Evolutionary conservation across 2,113 vertebrate genomes (phyloP), one percentile per base, ranked within the genome.

Genomic region (Solenodon paradoxus): DNA sequence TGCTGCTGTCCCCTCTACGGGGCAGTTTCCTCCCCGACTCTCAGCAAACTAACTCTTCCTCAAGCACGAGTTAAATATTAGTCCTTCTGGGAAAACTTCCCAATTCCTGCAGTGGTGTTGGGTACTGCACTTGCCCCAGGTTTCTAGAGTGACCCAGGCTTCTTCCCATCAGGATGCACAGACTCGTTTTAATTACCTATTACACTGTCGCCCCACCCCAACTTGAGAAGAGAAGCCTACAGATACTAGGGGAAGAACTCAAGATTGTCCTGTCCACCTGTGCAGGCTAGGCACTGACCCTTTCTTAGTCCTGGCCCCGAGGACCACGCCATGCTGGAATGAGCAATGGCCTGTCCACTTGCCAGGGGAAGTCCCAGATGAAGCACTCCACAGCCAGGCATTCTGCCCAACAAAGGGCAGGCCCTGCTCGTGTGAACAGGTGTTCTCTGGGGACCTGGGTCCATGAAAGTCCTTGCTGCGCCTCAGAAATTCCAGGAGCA

Each of bases 361-460:
- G 59, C 24, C 32, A 40, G 42, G 30, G 57, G 45, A 38, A 26
- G 11, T 19, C 32, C 26, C 32, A 12, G 5, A 35, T 24, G 66
- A 53, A 7, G 7, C 0, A 7, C 38, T 78, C 63, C 4, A 0
- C 0, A 8, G 40, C 28, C 20, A 26, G n/a, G n/a, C n/a, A n/a
- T n/a, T n/a, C n/a, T n/a, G n/a, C n/a, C n/a, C n/a, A n/a, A n/a
- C n/a, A n/a, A 12, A 35, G 38, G 5, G 40, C 0, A 2, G 7
- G 7, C 7, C 63, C 66, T 9, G 9, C 49, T 87, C 24, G 9
- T 7, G 19, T 20, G 16, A 30, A n/a, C 17, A 15, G 30, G 17
- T 26, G 49, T 22, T 59, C 38, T 68, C 88, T 16, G 35, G 28
- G 16, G 55, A 35, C 72, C 79, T 13, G 22, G 35, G 32, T 59